Percentiles rank a stretch among this genome's conserved stretches.
These are phyloP conservation scores for Ptychochromis oligacanthus DNA, from an alignment of 2,113 vertebrate species.

Conservation along the genomic window DNA sequence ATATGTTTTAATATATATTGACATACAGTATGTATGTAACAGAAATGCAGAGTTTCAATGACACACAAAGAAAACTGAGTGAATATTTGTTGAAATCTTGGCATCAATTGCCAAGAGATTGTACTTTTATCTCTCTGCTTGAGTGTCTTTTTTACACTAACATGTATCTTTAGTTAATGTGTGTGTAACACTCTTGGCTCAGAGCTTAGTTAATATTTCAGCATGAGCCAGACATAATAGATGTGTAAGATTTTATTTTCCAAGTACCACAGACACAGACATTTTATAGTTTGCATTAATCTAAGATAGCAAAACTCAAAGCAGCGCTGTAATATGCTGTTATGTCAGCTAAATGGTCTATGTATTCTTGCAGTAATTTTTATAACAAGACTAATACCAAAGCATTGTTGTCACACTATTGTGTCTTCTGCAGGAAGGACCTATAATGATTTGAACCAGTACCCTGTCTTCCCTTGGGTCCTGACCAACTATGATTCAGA, in stretches of 20 bases:
- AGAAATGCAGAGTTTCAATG: neutral
- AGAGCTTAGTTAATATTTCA: neutral
- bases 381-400: neutral
- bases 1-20: neutral
- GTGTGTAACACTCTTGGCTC: neutral
- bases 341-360: neutral
- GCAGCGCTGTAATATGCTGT: neutral
- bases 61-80: neutral
- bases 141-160: neutral
- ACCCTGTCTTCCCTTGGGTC: constrained; percentile 98
- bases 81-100: neutral
- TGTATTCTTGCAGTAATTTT: neutral
- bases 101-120: neutral
- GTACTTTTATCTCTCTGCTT: neutral
- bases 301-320: neutral
- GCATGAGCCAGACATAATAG: neutral
- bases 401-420: neutral
- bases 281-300: neutral
- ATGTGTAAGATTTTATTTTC: neutral
- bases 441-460: constrained; percentile 97
- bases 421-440: constrained; percentile 86
- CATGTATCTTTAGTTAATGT: neutral
- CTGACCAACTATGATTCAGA: constrained; percentile 98
- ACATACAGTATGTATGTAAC: neutral
- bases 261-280: neutral